Percentiles rank a stretch among this genome's conserved stretches.
Evolutionary conservation across 2,888 invertebrate species (phyloP).

Genomic region (Eulithis prunata): DNA sequence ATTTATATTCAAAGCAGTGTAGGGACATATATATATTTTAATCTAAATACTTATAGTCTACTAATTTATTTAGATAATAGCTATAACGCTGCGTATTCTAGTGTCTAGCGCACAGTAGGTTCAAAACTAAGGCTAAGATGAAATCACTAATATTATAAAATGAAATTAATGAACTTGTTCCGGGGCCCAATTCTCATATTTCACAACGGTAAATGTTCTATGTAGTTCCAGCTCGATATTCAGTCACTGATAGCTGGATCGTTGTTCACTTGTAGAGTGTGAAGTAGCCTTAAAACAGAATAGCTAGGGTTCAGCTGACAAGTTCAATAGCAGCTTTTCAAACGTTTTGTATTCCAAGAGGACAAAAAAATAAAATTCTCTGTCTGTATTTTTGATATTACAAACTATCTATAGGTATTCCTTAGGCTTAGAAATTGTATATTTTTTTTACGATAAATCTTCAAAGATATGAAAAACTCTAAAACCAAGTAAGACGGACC

Average conservation of each 20-base stretch:
- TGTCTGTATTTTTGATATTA: slow-evolving; percentile 10
- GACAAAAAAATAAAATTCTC: not conserved
- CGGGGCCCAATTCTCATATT: too few relatives aligned
- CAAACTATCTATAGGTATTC: not conserved
- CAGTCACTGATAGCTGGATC: too few relatives aligned
- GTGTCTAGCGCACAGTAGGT: not conserved
- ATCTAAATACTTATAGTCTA: not conserved
- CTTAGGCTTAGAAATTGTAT: not conserved
- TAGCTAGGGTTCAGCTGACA: not conserved
- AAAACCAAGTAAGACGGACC: slow-evolving; percentile 22
- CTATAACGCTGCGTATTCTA: not conserved
- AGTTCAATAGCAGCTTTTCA: slow-evolving; percentile 1
- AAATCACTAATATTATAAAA: too few relatives aligned
- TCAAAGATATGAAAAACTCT: slow-evolving; percentile 13
- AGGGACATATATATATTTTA: slow-evolving; percentile 45
- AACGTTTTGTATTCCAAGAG: not conserved
- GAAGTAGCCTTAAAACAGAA: too few relatives aligned
- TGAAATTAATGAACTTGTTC: too few relatives aligned
- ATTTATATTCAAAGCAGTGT: slow-evolving; percentile 65
- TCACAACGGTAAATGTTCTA: too few relatives aligned
- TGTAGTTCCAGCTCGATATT: too few relatives aligned
- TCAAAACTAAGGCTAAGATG: too few relatives aligned
- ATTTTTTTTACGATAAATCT: slow-evolving; percentile 9
- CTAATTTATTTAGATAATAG: slow-evolving; percentile 11
- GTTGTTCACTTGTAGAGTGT: too few relatives aligned